These are phyloP conservation scores for Hesperia comma DNA, from an alignment of 2,888 invertebrate species.

Conservation along the genomic window DNA sequence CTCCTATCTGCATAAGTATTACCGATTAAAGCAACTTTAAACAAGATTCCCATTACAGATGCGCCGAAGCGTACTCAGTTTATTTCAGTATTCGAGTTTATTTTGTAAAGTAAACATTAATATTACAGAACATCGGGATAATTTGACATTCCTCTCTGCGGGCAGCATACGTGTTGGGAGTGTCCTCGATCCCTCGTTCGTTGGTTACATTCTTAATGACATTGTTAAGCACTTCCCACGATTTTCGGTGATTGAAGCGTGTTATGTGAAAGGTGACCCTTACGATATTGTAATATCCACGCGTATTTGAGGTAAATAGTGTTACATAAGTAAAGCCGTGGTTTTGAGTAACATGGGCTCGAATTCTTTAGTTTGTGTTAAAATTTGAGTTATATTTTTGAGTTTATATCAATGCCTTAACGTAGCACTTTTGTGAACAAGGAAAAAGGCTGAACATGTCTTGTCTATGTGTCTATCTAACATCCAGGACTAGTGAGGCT, in stretches of 20 bases:
- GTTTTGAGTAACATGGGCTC: too few species aligned
- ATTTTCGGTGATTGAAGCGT: slow-evolving; percentile 1
- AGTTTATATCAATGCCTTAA: too few species aligned
- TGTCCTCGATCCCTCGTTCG: slow-evolving; percentile 6
- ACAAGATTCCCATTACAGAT: neutral
- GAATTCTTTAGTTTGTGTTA: too few species aligned
- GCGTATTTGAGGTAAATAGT: neutral
- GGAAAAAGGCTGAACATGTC: too few species aligned
- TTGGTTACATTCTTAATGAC: slow-evolving; percentile 11
- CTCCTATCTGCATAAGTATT: neutral
- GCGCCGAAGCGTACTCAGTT: slow-evolving; percentile 49
- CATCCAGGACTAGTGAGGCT: too few species aligned
- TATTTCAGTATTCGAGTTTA: slow-evolving; percentile 22
- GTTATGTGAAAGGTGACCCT: neutral
- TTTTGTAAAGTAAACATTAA: slow-evolving; percentile 34
- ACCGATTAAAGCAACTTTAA: neutral
- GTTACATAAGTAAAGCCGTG: neutral
- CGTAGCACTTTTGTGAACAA: too few species aligned
- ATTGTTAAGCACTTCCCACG: slow-evolving; percentile 6
- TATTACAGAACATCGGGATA: slow-evolving; percentile 19
- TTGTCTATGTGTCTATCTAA: too few species aligned
- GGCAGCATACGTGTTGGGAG: neutral
- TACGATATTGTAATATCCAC: neutral
- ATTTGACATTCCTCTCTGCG: slow-evolving; percentile 25
- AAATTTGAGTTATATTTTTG: too few species aligned